Percentiles rank a stretch among this genome's conserved stretches.
Conservation (phyloP, 2,888 invertebrate species). For the Bedellia somnulentella region DNA sequence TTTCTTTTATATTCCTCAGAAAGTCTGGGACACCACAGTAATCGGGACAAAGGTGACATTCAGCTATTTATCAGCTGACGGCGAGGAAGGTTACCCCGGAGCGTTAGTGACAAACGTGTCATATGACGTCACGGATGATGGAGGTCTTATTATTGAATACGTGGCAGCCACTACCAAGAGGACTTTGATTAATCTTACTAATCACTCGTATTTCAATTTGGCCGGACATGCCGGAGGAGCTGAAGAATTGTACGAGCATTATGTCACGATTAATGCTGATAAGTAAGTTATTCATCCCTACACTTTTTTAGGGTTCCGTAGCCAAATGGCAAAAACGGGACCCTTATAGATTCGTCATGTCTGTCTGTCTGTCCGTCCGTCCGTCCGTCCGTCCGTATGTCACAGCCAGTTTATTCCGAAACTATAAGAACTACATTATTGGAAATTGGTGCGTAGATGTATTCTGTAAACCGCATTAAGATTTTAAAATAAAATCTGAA, state of each 20-base stretch:
- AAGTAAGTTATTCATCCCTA: slow-evolving; percentile 53
- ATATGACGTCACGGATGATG: slow-evolving; percentile 71
- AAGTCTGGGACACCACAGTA: slow-evolving; percentile 69
- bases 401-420: no score
- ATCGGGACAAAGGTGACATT: slow-evolving; percentile 66
- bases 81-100: slow-evolving; percentile 91
- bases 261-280: slow-evolving; percentile 72
- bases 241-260: slow-evolving; percentile 68
- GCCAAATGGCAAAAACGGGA: no score
- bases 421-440: no score
- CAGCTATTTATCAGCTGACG: slow-evolving; percentile 74
- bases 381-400: no score
- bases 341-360: no score
- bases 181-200: slow-evolving; percentile 87
- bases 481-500: no score
- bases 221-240: slow-evolving; percentile 77
- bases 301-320: no score
- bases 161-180: slow-evolving; percentile 72
- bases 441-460: no score
- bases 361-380: no score
- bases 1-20: no score
- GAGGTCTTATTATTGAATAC: slow-evolving; percentile 71
- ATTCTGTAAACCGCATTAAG: no score
- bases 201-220: slow-evolving; percentile 93
- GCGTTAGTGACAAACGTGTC: slow-evolving; percentile 69